Percentiles rank a stretch among this genome's conserved stretches.
Evolutionary conservation across 2,797 vertebrate species (phyloP).

Genomic region (Gymnothorax reevesii): DNA sequence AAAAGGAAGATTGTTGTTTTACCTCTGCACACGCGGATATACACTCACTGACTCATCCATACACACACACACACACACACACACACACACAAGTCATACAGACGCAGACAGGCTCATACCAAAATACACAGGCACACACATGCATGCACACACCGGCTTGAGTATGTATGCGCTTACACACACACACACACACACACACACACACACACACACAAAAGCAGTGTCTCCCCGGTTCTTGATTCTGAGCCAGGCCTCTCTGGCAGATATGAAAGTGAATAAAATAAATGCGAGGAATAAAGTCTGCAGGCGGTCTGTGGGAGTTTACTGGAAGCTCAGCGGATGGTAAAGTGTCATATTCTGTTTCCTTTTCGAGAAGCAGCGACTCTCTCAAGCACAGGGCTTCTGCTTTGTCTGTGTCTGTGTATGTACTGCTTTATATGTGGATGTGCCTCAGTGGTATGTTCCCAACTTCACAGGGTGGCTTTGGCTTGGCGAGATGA

Average conservation of each 20-base stretch:
- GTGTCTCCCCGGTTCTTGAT: neutral
- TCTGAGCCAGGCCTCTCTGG: neutral
- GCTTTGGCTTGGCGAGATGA: neutral
- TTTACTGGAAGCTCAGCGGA: neutral
- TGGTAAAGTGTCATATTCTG: neutral
- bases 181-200: neutral
- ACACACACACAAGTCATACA: neutral
- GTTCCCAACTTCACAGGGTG: neutral
- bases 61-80: neutral
- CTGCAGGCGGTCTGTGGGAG: slow-evolving; percentile 9
- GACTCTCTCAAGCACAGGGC: neutral
- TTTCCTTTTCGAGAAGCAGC: neutral
- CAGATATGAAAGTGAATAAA: neutral
- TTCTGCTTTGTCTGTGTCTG: neutral
- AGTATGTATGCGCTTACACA: neutral
- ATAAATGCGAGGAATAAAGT: neutral
- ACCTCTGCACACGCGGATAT: neutral
- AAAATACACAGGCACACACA: neutral
- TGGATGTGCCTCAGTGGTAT: neutral
- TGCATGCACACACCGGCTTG: neutral
- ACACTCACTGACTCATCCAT: neutral
- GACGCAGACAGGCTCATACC: neutral
- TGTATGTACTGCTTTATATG: neutral
- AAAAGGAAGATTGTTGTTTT: neutral
- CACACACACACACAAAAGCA: neutral